A percentile compares a stretch with the other conserved stretches of the same genome.
Evolutionary conservation across 2,113 vertebrate genomes (phyloP).

Genomic region (Arenaria interpres): DNA sequence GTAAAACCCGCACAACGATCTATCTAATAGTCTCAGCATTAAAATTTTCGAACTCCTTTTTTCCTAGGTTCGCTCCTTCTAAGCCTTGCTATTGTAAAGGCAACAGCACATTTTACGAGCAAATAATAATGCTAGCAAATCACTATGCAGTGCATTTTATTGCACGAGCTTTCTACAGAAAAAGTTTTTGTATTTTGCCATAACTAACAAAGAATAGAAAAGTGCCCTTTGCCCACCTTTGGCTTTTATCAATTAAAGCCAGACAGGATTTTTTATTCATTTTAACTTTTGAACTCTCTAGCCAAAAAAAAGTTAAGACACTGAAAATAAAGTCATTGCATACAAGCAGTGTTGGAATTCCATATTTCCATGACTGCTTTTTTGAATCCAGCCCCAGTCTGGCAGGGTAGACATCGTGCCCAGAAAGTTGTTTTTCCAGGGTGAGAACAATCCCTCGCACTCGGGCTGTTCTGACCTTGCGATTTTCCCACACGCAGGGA

Average conservation of each 20-base stretch:
- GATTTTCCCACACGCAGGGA: background rate
- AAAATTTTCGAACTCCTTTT: background rate
- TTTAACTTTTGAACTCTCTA: background rate
- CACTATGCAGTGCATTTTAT: background rate
- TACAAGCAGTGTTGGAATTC: background rate
- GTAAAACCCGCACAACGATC: background rate
- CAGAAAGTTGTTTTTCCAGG: constrained; percentile 25
- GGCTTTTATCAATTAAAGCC: background rate
- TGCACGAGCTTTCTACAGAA: background rate
- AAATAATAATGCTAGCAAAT: background rate
- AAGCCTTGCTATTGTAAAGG: background rate
- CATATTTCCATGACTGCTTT: background rate
- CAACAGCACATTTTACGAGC: background rate
- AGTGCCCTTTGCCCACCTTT: background rate
- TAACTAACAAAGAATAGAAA: background rate
- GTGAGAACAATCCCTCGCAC: constrained; percentile 5
- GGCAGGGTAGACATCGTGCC: background rate
- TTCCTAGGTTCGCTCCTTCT: background rate
- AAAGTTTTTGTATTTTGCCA: background rate
- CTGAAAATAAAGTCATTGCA: background rate
- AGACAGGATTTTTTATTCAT: background rate
- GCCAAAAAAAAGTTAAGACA: background rate
- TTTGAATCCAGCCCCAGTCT: background rate
- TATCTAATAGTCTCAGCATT: background rate
- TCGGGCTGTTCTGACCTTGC: background rate